Evolutionary conservation across 2,113 vertebrate genomes (phyloP).

Genomic region (Corydoras sp.): DNA sequence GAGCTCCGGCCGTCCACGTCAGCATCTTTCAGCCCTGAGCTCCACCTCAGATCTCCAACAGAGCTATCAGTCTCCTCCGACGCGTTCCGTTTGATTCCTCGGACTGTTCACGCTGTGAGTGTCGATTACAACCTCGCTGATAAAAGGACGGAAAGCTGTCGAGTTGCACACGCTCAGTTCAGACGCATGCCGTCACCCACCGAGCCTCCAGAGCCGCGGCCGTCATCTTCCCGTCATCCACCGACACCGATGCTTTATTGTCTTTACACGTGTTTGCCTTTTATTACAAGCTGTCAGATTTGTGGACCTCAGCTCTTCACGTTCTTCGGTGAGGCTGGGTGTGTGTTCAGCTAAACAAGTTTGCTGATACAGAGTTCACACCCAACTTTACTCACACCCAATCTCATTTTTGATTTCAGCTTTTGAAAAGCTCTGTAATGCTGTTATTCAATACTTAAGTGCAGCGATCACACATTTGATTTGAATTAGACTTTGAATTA

Average conservation of each 20-base stretch:
- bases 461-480: no score
- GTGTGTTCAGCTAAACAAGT: slow-evolving; percentile 57
- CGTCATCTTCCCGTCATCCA: no score
- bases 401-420: neutral
- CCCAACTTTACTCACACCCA: slow-evolving; percentile 6
- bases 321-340: slow-evolving; percentile 44
- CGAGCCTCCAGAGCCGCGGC: neutral
- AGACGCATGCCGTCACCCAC: slow-evolving; percentile 21
- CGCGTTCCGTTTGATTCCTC: slow-evolving; percentile 11
- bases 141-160: slow-evolving; percentile 32
- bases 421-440: neutral
- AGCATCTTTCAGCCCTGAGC: slow-evolving; percentile 57
- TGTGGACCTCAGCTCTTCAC: slow-evolving; percentile 58
- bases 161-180: slow-evolving; percentile 23
- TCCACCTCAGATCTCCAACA: slow-evolving; percentile 17
- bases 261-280: slow-evolving; percentile 38
- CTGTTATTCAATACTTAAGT: no score
- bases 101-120: slow-evolving; percentile 9
- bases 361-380: slow-evolving; percentile 61
- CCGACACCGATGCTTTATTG: neutral
- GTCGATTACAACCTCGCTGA: slow-evolving; percentile 26
- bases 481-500: no score
- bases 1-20: slow-evolving; percentile 53
- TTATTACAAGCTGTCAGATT: slow-evolving; percentile 57
- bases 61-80: neutral